Conservation (phyloP, 2,888 invertebrate genomes). For the Cheilosia soror region DNA sequence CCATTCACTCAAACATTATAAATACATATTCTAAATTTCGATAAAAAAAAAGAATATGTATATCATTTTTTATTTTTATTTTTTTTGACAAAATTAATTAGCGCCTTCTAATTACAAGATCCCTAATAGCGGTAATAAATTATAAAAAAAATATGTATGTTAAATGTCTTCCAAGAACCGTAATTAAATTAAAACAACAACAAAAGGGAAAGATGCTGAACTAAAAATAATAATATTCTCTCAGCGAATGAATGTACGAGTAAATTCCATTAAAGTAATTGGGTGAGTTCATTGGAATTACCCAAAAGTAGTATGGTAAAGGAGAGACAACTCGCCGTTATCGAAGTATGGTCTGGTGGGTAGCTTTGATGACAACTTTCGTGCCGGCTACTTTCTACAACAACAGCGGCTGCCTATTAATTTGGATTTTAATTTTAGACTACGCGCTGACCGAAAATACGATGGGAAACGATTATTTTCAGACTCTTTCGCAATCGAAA, state of each 20-base stretch:
- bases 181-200: not conserved
- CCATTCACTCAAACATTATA: not conserved
- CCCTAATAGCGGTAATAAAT: conserved; percentile 7
- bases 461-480: conserved; percentile 45
- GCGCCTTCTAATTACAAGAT: conserved; percentile 35
- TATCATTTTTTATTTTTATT: no score
- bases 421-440: conserved; percentile 57
- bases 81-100: conserved; percentile 31
- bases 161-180: conserved; percentile 21
- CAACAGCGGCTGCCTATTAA: conserved; percentile 8
- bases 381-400: conserved; percentile 44
- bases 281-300: conserved; percentile 50
- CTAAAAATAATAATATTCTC: conserved; percentile 19
- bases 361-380: conserved; percentile 24
- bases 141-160: not conserved
- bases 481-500: conserved; percentile 39
- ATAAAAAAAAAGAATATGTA: not conserved
- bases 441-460: not conserved
- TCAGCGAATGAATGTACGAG: conserved; percentile 1
- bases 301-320: conserved; percentile 9
- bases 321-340: not conserved
- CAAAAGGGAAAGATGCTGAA: not conserved
- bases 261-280: conserved; percentile 46
- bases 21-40: conserved; percentile 29
- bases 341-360: not conserved